Base-by-base conservation (phyloP, 1,140 invertebrate genomes). In the Drosophila truncata region DNA sequence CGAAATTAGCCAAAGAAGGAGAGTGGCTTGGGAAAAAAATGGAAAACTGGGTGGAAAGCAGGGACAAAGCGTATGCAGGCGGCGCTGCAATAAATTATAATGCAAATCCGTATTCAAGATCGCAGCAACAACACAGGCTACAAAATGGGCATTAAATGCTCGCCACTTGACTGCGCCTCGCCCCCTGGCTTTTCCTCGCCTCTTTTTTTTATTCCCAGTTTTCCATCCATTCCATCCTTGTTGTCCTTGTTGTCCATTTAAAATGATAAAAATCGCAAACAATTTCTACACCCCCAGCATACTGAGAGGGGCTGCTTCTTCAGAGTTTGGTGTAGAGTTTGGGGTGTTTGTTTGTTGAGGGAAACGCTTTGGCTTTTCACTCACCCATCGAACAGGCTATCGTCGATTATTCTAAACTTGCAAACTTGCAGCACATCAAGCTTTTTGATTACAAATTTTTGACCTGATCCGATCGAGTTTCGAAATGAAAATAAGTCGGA, bases 231-330 rank as follows among this genome's bases (percentile, higher is more conserved):
- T 20, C 16, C 52, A 37, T 58, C 74, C 66, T 71, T 70, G 74
- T 75, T 80, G 63, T 66, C 77, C 73, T n/a, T n/a, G n/a, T n/a
- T 73, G 59, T 69, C 82, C 82, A 85, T 84, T 84, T 84, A 84
- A 85, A 85, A 78, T 85, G 82, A 85, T 85, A 85, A 85, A 85
- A 85, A 85, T 85, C 82, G 82, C 78, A 69, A 70, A 74, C 78
- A 85, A 81, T 85, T 85, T 84, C 64, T 67, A 63, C 33, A 58
- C 62, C 80, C 44, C 66, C 64, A 62, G 50, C 64, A 27, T 14
- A 20, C 25, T 8, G 8, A 10, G 23, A 14, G 9, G 4, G 8
- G 39, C 3, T 11, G 29, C 27, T 29, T 6, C 27, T 8, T 29
- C 27, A 7, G 33, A 4, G 29, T 3, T 27, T 11, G 2, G 31